Evolutionary conservation across 2,888 invertebrate species (phyloP), one percentile per base, ranked within the genome.

Genomic region (Dromius quadrimaculatus): DNA sequence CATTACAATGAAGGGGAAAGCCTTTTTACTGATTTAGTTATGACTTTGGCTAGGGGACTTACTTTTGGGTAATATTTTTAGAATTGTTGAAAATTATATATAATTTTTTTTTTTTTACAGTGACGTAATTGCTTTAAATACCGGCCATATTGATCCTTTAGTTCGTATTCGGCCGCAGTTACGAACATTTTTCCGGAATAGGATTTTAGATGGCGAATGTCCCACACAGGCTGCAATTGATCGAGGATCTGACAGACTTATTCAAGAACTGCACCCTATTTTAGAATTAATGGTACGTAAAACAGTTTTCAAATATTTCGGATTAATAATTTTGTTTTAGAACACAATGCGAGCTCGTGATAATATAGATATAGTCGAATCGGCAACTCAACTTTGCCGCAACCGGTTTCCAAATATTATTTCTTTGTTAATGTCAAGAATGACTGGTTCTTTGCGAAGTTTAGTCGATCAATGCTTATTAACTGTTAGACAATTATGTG

Each of bases 101-200:
- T 17, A 47, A 47, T 23, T 57, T 13, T 57, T 57, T 57, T 6
- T 57, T 57, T 32, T 73, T 79, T 77, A 64, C 71, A 81, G 82
- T 23, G 83, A 83, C 75, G 74, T 82, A 54, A 74, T 81, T 38
- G 75, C 78, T 43, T 73, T 82, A 43, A 79, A 85, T 80, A 71
- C 78, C 77, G 78, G 81, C 74, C 72, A 82, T 76, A 71, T 79
- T 15, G 78, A 80, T 20, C 83, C 85, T 0, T 77, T 87, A 34
- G 80, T 83, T 71, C 80, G 82, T 43, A 80, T 87, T 41, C 81
- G 83, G 38, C 78, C 76, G 3, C 83, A 83, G 19, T 77, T 87
- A 23, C 81, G 83, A 64, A 79, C 80, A 36, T 87, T 87, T 77
- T 79, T 87, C 36, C 74, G 79, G 11, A 79, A 80, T 4, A 77